A percentile compares a stretch with the other conserved stretches of the same genome.
Conservation (phyloP, 2,888 invertebrate species). For the Eustalomyia histrio region DNA sequence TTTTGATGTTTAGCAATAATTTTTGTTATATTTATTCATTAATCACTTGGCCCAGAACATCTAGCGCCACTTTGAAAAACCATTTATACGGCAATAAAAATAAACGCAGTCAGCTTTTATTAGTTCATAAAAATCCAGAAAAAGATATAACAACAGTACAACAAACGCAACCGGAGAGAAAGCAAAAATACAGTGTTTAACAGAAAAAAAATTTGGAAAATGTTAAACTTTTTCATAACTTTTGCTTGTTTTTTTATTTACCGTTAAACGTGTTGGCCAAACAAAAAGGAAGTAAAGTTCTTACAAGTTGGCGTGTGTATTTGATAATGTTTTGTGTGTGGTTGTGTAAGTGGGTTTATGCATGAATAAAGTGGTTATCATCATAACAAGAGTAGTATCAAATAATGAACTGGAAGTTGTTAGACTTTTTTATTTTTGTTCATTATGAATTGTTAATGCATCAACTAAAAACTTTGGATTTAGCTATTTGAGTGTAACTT, state of each 20-base stretch:
- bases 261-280: slow-evolving; percentile 57
- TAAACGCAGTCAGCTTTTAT: slow-evolving; percentile 63
- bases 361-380: slow-evolving; percentile 38
- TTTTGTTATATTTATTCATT: slow-evolving; percentile 43
- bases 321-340: not conserved
- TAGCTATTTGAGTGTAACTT: not conserved
- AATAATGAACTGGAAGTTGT: slow-evolving; percentile 55
- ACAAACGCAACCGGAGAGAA: not conserved
- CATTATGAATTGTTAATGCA: slow-evolving; percentile 59
- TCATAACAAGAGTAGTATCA: slow-evolving; percentile 42
- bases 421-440: slow-evolving; percentile 40
- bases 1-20: slow-evolving; percentile 40
- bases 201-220: slow-evolving; percentile 38
- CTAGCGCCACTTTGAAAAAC: slow-evolving; percentile 63
- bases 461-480: slow-evolving; percentile 36
- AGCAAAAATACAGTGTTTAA: slow-evolving; percentile 52
- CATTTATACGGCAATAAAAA: slow-evolving; percentile 64
- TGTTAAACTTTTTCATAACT: slow-evolving; percentile 59
- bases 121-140: slow-evolving; percentile 56
- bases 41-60: slow-evolving; percentile 58
- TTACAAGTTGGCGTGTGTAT: not conserved
- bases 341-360: not conserved
- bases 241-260: slow-evolving; percentile 40
- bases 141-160: not conserved
- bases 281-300: slow-evolving; percentile 40